These are phyloP conservation scores for Prunella strophiata DNA, from an alignment of 2,797 vertebrate genomes.

Conservation along the genomic window DNA sequence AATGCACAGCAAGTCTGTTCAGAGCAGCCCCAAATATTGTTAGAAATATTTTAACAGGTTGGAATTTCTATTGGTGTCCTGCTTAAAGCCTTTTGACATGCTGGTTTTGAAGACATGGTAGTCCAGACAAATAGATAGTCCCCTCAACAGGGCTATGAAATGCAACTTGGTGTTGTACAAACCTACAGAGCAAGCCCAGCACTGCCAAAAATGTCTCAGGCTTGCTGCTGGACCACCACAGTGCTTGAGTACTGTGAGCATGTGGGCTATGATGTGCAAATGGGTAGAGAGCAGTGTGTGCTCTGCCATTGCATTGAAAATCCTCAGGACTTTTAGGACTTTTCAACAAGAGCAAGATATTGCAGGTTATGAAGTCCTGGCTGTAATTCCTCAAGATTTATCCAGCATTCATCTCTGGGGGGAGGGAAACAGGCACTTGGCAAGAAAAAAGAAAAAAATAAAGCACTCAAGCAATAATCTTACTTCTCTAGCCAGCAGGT, in stretches of 20 bases:
- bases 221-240: background rate
- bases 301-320: background rate
- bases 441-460: too few species aligned
- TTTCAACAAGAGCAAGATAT: background rate
- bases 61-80: background rate
- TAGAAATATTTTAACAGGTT: background rate
- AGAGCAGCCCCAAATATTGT: background rate
- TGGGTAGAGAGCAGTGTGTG: fast-evolving
- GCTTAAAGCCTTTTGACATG: background rate
- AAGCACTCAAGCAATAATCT: background rate
- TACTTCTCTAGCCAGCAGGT: background rate
- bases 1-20: background rate
- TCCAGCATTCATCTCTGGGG: fast-evolving
- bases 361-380: background rate
- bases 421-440: background rate
- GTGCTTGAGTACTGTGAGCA: background rate
- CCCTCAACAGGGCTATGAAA: background rate
- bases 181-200: background rate
- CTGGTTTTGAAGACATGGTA: background rate
- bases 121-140: background rate
- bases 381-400: background rate
- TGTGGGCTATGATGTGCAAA: fast-evolving
- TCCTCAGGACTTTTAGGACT: background rate
- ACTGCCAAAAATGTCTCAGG: background rate
- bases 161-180: background rate